Evolutionary conservation across 2,888 invertebrate species (phyloP).

Genomic region (Drosophila imparisetae): DNA sequence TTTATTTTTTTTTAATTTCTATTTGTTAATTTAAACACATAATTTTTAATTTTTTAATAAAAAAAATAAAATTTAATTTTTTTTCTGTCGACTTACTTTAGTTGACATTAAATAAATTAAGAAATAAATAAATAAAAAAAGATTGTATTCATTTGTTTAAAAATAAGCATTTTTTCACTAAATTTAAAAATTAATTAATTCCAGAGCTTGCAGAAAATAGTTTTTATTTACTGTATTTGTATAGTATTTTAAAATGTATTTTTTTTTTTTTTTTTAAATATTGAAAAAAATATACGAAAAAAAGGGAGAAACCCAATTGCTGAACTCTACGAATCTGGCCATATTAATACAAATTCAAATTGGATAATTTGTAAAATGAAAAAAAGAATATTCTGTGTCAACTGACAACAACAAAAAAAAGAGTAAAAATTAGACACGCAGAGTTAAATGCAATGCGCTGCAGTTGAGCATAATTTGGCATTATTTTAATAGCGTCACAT

Average conservation of each 20-base stretch:
- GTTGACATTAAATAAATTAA: too few relatives aligned
- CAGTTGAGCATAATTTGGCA: constrained; percentile 49
- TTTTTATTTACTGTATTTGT: not conserved
- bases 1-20: too few relatives aligned
- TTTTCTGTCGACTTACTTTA: too few relatives aligned
- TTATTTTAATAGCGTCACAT: constrained; percentile 65
- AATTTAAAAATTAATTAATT: not conserved
- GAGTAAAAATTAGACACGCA: not conserved
- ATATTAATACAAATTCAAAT: too few relatives aligned
- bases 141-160: too few relatives aligned
- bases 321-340: not conserved
- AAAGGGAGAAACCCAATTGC: not conserved
- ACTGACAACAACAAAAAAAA: too few relatives aligned
- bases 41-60: too few relatives aligned
- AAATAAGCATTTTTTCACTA: too few relatives aligned
- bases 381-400: not conserved
- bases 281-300: not conserved
- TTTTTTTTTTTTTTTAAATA: not conserved
- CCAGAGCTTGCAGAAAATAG: accelerated
- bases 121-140: too few relatives aligned
- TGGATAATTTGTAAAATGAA: too few relatives aligned
- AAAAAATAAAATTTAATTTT: too few relatives aligned
- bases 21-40: too few relatives aligned
- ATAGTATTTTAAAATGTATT: not conserved
- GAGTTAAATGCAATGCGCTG: constrained; percentile 6